A percentile compares a stretch with the other conserved stretches of the same genome.
Evolutionary conservation across 2,888 invertebrate genomes (phyloP).

Genomic region (Xanthia togata): DNA sequence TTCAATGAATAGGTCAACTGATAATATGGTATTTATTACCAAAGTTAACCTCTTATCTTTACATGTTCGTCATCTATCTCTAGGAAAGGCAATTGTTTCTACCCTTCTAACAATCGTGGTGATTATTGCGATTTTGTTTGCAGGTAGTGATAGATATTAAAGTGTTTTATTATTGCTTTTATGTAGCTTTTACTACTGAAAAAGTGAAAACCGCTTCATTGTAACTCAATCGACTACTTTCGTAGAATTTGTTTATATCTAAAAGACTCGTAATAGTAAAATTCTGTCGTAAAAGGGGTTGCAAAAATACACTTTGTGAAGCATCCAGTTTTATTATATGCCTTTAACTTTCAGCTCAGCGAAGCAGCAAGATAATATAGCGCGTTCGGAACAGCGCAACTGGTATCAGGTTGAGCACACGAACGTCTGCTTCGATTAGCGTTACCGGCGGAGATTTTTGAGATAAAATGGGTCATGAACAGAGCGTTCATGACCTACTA

Average conservation of each 20-base stretch:
- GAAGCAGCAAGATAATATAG: slow-evolving; percentile 40
- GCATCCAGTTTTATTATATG: slow-evolving; percentile 35
- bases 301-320: slow-evolving; percentile 23
- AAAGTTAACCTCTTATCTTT: slow-evolving; percentile 3
- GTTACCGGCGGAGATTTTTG: slow-evolving; percentile 75
- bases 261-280: slow-evolving; percentile 23
- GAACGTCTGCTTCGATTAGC: slow-evolving; percentile 68
- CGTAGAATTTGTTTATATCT: slow-evolving; percentile 29
- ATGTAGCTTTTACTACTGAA: background rate
- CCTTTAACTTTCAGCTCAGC: slow-evolving; percentile 32
- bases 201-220: background rate
- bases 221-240: background rate
- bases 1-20: slow-evolving; percentile 42
- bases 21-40: slow-evolving; percentile 50
- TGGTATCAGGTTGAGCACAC: slow-evolving; percentile 53
- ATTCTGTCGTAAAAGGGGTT: slow-evolving; percentile 27
- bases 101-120: background rate
- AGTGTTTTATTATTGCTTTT: background rate
- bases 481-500: slow-evolving; percentile 85
- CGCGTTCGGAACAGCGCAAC: slow-evolving; percentile 39
- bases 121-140: background rate
- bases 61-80: background rate
- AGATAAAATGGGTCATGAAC: slow-evolving; percentile 89
- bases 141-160: background rate
- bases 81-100: background rate